Percentiles rank a stretch among this genome's conserved stretches.
These are phyloP conservation scores for Diadophis punctatus DNA, from an alignment of 2,113 vertebrate genomes.

Conservation along the genomic window DNA sequence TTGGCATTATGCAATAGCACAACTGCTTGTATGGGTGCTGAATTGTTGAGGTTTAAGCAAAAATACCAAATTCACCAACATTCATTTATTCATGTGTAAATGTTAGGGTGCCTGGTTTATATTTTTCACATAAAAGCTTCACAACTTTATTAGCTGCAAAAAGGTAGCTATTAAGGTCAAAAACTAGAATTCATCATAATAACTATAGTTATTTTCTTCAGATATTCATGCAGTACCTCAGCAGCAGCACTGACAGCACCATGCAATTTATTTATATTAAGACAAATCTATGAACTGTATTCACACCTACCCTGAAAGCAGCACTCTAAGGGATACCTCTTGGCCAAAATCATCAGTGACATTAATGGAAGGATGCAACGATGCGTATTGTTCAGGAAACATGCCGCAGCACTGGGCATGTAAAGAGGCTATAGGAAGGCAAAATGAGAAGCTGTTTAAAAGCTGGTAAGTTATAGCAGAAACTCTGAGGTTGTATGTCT, in stretches of 20 bases:
- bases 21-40: constrained; percentile 21
- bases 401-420: constrained; percentile 52
- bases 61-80: constrained; percentile 46
- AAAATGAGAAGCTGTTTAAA: constrained; percentile 41
- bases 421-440: constrained; percentile 40
- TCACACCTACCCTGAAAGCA: constrained; percentile 66
- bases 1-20: constrained; percentile 45
- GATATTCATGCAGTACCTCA: constrained; percentile 65
- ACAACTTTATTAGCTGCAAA: constrained; percentile 58
- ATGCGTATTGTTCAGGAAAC: constrained; percentile 63
- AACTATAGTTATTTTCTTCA: constrained; percentile 66
- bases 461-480: constrained; percentile 25
- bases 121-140: constrained; percentile 62
- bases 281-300: constrained; percentile 62
- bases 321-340: constrained; percentile 61
- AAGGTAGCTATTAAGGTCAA: constrained; percentile 62
- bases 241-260: constrained; percentile 63
- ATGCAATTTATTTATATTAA: constrained; percentile 60
- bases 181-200: constrained; percentile 61
- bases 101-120: constrained; percentile 51
- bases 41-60: constrained; percentile 46
- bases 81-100: constrained; percentile 56
- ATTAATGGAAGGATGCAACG: constrained; percentile 59
- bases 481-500: constrained; percentile 29
- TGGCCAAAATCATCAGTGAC: constrained; percentile 60